phyloP scores from a whole-genome alignment of 1,140 invertebrate genomes.

The Drosophila serrata region DNA sequence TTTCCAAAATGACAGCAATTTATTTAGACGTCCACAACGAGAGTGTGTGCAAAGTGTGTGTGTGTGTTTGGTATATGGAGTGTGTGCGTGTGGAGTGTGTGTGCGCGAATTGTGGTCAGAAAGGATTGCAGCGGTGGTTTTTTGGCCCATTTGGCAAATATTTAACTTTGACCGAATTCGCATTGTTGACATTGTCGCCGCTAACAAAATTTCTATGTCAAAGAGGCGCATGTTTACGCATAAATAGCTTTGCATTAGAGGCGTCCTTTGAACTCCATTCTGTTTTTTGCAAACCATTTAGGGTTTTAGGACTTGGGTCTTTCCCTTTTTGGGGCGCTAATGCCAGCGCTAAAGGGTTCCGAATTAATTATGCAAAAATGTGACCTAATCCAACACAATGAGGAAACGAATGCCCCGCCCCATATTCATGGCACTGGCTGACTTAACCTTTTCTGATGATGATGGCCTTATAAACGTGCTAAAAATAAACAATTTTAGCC shows the following conservation, averaged over 20 bases:
- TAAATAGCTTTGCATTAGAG: conserved; percentile 64
- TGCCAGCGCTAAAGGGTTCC: conserved; percentile 34
- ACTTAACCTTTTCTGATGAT: conserved; percentile 78
- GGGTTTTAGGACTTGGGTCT: conserved; percentile 19
- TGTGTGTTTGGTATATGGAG: background rate
- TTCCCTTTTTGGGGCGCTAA: conserved; percentile 17
- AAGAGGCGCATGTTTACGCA: conserved; percentile 77
- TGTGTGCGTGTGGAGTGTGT: background rate
- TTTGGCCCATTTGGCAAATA: conserved; percentile 59
- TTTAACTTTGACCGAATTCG: conserved; percentile 69
- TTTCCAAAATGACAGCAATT: conserved; percentile 81
- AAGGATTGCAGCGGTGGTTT: conserved; percentile 56
- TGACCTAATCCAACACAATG: conserved; percentile 69
- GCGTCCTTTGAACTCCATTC: conserved; percentile 58
- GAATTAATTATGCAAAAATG: conserved; percentile 82
- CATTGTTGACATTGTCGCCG: conserved; percentile 75
- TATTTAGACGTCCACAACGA: conserved; percentile 66
- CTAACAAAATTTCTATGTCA: conserved; percentile 66
- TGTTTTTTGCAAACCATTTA: conserved; percentile 18
- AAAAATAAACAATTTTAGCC: conserved; percentile 76
- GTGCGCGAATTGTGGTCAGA: conserved; percentile 42
- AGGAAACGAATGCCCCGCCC: conserved; percentile 1
- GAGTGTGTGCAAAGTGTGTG: conserved; percentile 1
- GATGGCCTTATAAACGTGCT: conserved; percentile 79
- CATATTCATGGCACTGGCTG: conserved; percentile 60